Percentiles rank a stretch among this genome's conserved stretches.
phyloP scores from a whole-genome alignment of 2,888 invertebrate genomes.

The Myopa tessellatipennis region DNA sequence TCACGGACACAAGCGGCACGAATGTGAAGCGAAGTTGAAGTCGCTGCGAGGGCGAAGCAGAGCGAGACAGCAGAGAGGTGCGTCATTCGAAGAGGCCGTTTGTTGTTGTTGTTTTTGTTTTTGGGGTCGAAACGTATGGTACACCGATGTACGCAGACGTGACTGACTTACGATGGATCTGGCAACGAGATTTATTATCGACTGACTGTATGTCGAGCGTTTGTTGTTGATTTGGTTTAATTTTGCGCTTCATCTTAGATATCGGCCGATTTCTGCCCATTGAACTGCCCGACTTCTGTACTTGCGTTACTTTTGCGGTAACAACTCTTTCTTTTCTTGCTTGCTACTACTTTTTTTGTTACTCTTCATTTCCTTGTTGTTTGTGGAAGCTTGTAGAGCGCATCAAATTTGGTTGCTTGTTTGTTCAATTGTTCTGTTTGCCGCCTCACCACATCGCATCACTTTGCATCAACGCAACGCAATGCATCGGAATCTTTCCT shows the following conservation, averaged over 20 bases:
- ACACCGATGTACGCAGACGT: background rate
- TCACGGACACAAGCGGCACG: constrained; percentile 1
- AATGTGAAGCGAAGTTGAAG: background rate
- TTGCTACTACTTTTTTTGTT: background rate
- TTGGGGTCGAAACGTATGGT: background rate
- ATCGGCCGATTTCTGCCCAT: background rate
- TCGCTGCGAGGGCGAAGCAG: background rate
- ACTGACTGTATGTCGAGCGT: too few relatives aligned
- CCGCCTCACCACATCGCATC: constrained; percentile 31
- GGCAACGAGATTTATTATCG: too few relatives aligned
- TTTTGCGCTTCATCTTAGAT: background rate
- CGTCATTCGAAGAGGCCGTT: background rate
- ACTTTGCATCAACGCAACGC: background rate
- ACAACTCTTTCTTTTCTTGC: background rate
- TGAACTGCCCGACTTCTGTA: background rate
- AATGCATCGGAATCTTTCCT: too few relatives aligned
- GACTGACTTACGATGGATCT: too few relatives aligned
- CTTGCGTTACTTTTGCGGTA: background rate
- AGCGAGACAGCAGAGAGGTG: background rate
- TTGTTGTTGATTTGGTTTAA: too few relatives aligned
- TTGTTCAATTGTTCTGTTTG: constrained; percentile 36
- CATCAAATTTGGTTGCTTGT: constrained; percentile 24
- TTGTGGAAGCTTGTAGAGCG: background rate
- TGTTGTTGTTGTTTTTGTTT: background rate
- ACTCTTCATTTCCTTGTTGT: background rate